Evolutionary conservation across 1,140 invertebrate species (phyloP).

Genomic region (Neodiprion lecontei): DNA sequence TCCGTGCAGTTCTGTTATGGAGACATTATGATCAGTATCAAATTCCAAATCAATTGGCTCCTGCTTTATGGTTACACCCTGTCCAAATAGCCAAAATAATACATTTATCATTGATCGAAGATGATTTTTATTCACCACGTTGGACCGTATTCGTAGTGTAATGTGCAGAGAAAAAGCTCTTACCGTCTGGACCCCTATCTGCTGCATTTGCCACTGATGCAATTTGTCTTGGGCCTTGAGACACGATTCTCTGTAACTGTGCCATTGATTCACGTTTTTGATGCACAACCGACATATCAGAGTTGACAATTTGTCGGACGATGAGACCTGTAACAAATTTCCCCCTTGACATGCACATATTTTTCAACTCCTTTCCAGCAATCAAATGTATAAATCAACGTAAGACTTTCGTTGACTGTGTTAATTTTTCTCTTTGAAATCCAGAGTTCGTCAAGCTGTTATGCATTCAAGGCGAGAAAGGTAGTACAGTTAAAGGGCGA

Average conservation of each 20-base stretch:
- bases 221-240: slow-evolving; percentile 56
- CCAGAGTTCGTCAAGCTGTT: neutral
- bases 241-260: slow-evolving; percentile 55
- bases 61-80: slow-evolving; percentile 46
- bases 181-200: slow-evolving; percentile 20
- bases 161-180: too few species aligned
- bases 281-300: slow-evolving; percentile 56
- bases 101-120: neutral
- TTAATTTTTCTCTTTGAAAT: slow-evolving; percentile 5
- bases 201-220: slow-evolving; percentile 50
- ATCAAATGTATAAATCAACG: neutral
- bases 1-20: slow-evolving; percentile 27
- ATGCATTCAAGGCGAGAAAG: too few species aligned
- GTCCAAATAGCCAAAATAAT: slow-evolving; percentile 3
- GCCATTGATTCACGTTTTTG: slow-evolving; percentile 56
- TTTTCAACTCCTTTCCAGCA: slow-evolving; percentile 12
- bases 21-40: slow-evolving; percentile 35
- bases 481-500: too few species aligned
- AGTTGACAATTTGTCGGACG: slow-evolving; percentile 52
- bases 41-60: slow-evolving; percentile 49
- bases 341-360: neutral
- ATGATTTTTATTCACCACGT: slow-evolving; percentile 4
- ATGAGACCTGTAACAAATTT: slow-evolving; percentile 44
- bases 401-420: neutral
- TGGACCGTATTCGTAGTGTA: neutral